Evolutionary conservation across 1,140 invertebrate genomes (phyloP).

Genomic region (Drosophila chauvacae): DNA sequence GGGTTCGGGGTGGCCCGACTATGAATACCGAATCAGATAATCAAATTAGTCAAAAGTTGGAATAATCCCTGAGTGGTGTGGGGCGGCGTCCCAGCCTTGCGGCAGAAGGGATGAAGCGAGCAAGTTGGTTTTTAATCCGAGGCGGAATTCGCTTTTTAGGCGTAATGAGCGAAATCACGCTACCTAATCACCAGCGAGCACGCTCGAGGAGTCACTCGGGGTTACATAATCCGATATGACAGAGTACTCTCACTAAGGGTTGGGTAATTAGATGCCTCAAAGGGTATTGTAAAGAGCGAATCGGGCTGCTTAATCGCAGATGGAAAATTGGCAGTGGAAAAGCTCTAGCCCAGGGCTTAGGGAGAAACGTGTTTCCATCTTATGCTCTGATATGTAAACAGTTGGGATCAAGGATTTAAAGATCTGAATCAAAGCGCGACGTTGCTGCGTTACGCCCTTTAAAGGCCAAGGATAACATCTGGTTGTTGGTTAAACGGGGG

Average conservation of each 20-base stretch:
- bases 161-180: constrained; percentile 34
- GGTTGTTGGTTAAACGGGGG: not conserved
- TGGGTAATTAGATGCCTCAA: constrained; percentile 41
- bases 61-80: constrained; percentile 22
- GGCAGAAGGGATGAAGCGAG: constrained; percentile 27
- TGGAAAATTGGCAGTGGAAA: not conserved
- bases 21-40: constrained; percentile 53
- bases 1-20: constrained; percentile 12
- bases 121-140: constrained; percentile 29
- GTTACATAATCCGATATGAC: constrained; percentile 30
- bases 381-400: constrained; percentile 6
- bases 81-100: not conserved
- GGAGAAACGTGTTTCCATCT: not conserved
- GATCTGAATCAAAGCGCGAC: constrained; percentile 10
- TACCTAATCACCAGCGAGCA: constrained; percentile 31
- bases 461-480: constrained; percentile 10
- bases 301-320: constrained; percentile 14
- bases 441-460: constrained; percentile 2
- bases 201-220: constrained; percentile 30
- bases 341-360: constrained; percentile 18
- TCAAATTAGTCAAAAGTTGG: constrained; percentile 57
- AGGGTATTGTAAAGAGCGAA: constrained; percentile 17
- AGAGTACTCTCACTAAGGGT: constrained; percentile 4
- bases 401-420: constrained; percentile 9
- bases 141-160: constrained; percentile 18